Conservation (phyloP, 2,797 vertebrate genomes). For the Hozukius guyotensis region DNA sequence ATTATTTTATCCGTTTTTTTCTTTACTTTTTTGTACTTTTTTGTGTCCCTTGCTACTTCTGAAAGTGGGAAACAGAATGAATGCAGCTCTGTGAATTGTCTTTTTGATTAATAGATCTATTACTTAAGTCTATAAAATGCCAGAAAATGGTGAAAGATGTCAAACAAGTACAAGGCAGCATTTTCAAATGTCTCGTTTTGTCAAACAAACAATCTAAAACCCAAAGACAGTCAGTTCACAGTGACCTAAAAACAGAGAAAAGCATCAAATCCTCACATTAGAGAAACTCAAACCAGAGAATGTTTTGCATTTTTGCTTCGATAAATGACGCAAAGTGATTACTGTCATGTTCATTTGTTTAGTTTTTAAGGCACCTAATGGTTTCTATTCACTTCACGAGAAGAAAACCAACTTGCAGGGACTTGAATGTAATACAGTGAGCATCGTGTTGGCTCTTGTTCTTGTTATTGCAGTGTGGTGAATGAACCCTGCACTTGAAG, state of each 20-base stretch:
- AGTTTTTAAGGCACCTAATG: neutral
- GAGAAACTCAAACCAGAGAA: neutral
- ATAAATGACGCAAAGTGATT: no score
- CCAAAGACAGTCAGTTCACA: neutral
- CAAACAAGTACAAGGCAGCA: neutral
- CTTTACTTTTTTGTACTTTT: no score
- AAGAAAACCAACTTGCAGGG: neutral
- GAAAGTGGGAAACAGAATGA: neutral
- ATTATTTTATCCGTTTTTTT: neutral
- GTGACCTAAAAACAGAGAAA: neutral
- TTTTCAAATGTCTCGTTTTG: neutral
- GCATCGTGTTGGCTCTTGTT: conserved; percentile 8
- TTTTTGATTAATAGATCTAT: neutral
- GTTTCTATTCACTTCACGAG: neutral
- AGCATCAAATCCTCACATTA: neutral
- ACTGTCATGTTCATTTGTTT: neutral
- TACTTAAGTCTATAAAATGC: neutral
- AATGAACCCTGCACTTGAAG: neutral
- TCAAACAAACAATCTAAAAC: neutral
- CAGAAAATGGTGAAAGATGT: neutral
- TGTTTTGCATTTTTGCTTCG: no score
- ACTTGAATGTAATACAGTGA: neutral
- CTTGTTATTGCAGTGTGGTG: neutral
- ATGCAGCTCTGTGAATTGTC: neutral
- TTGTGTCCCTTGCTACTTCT: no score